phyloP scores from a whole-genome alignment of 1,140 invertebrate genomes.

The Sycobia sp. region DNA sequence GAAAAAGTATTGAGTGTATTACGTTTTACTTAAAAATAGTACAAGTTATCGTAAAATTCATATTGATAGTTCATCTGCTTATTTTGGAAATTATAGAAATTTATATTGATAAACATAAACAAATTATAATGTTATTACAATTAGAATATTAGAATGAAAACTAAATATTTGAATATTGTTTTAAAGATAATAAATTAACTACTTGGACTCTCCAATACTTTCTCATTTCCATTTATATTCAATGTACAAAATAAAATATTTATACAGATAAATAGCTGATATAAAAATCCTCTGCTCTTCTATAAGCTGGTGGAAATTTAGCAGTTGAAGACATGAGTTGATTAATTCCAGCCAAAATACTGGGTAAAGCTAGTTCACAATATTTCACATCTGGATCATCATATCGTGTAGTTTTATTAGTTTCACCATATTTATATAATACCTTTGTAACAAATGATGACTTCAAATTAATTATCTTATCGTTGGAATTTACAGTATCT shows the following conservation, averaged over 20 bases:
- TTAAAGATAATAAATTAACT: too few relatives aligned
- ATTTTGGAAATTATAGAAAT: too few relatives aligned
- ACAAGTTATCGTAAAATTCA: too few relatives aligned
- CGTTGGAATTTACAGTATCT: slow-evolving; percentile 28
- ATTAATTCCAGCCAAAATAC: slow-evolving; percentile 51
- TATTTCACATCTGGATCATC: slow-evolving; percentile 44
- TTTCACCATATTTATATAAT: slow-evolving; percentile 53
- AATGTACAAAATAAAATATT: too few relatives aligned
- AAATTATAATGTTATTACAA: too few relatives aligned
- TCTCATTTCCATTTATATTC: too few relatives aligned
- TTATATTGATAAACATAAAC: too few relatives aligned
- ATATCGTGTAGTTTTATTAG: slow-evolving; percentile 30
- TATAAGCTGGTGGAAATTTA: slow-evolving; percentile 51
- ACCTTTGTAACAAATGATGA: slow-evolving; percentile 47
- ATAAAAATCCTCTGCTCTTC: slow-evolving; percentile 45
- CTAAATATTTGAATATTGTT: too few relatives aligned
- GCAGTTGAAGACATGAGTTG: slow-evolving; percentile 49
- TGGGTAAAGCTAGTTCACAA: slow-evolving; percentile 44
- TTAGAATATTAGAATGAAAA: too few relatives aligned
- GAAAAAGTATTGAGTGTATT: neutral
- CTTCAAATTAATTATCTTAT: slow-evolving; percentile 40
- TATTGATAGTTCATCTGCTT: too few relatives aligned
- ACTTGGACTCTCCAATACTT: too few relatives aligned
- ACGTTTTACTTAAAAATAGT: neutral
- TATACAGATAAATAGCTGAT: slow-evolving; percentile 48